Conservation (phyloP, 2,888 invertebrate genomes). For the Griposia aprilina region DNA sequence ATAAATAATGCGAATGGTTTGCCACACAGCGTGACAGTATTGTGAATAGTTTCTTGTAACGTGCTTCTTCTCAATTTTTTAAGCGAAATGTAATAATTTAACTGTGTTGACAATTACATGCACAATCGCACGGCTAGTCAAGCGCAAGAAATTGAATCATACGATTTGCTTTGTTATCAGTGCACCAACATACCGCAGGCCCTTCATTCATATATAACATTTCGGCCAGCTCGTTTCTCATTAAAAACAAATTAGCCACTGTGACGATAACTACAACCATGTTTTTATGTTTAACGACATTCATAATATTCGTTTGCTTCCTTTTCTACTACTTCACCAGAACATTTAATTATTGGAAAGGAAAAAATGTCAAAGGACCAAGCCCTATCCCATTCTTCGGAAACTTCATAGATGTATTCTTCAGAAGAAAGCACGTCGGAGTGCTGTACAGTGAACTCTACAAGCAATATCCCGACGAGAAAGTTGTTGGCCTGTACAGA, state of each 20-base stretch:
- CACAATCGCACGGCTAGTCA: conserved; percentile 12
- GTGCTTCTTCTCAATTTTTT: neutral
- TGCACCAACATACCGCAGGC: neutral
- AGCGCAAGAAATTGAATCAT: conserved; percentile 10
- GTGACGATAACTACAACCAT: conserved; percentile 35
- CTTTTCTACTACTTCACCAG: conserved; percentile 59
- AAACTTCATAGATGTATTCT: conserved; percentile 67
- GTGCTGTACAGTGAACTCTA: conserved; percentile 73
- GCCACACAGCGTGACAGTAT: neutral
- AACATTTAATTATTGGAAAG: conserved; percentile 61
- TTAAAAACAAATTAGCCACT: conserved; percentile 36
- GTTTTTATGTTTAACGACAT: conserved; percentile 36
- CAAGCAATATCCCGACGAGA: conserved; percentile 75
- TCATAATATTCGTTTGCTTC: conserved; percentile 21
- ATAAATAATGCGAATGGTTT: neutral
- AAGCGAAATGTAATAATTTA: neutral
- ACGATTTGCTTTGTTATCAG: conserved; percentile 37
- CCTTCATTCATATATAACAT: conserved; percentile 39
- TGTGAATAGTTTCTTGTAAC: neutral
- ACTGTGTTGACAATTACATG: neutral
- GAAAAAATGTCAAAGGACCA: conserved; percentile 74
- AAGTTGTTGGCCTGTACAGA: conserved; percentile 76
- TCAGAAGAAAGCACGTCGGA: conserved; percentile 68
- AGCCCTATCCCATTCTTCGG: conserved; percentile 71
- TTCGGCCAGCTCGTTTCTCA: conserved; percentile 10